A percentile compares a stretch with the other conserved stretches of the same genome.
Evolutionary conservation across 2,113 vertebrate genomes (phyloP).

Genomic region (Pteronura brasiliensis): DNA sequence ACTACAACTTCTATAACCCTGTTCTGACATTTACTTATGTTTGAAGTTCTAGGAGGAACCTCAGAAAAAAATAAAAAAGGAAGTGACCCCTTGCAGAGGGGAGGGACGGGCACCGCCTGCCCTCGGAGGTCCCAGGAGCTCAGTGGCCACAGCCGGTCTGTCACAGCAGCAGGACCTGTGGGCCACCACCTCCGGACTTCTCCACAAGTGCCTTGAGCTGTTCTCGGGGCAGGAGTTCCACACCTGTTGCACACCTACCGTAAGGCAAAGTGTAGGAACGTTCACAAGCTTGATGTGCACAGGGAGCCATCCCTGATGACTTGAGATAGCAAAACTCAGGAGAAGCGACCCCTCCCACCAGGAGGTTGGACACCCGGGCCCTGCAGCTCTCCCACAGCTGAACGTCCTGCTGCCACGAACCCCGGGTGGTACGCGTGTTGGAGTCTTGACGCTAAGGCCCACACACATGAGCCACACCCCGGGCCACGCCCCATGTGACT

Average conservation of each 20-base stretch:
- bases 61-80: neutral
- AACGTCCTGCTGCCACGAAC: neutral
- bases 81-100: neutral
- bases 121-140: neutral
- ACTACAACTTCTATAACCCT: neutral
- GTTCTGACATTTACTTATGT: neutral
- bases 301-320: neutral
- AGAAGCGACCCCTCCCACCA: neutral
- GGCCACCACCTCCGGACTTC: neutral
- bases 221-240: neutral
- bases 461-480: neutral
- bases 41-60: neutral
- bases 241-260: neutral
- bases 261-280: neutral
- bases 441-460: neutral
- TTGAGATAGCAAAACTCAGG: neutral
- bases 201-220: neutral
- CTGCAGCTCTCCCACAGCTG: accelerated
- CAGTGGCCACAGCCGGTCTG: neutral
- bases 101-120: neutral
- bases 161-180: too few relatives aligned
- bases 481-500: too few relatives aligned
- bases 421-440: neutral
- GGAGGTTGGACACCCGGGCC: neutral
- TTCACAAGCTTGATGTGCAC: neutral